A percentile compares a stretch with the other conserved stretches of the same genome.
Conservation (phyloP, 1,140 invertebrate genomes). For the Bilobella aurantiaca region DNA sequence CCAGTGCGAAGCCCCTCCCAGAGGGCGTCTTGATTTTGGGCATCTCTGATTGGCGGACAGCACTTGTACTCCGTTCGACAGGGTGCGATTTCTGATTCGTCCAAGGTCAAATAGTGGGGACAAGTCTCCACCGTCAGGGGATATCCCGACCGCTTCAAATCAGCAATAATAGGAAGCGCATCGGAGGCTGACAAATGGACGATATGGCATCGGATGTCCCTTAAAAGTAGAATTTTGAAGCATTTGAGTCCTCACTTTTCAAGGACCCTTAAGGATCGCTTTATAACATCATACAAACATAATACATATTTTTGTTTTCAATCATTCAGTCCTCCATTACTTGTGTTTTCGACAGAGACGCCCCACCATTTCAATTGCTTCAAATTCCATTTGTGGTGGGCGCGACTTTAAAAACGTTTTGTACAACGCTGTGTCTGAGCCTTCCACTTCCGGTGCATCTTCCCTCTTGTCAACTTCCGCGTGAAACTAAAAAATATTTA, state of each 20-base stretch:
- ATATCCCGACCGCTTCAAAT: conserved; percentile 41
- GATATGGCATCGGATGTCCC: conserved; percentile 49
- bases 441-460: conserved; percentile 21
- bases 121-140: conserved; percentile 58
- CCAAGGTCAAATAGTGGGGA: conserved; percentile 58
- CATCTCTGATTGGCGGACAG: conserved; percentile 55
- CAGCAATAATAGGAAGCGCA: conserved; percentile 44
- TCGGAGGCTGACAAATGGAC: conserved; percentile 57
- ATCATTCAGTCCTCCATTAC: conserved; percentile 39
- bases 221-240: conserved; percentile 12
- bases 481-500: conserved; percentile 51
- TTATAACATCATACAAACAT: no score
- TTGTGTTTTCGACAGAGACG: conserved; percentile 41
- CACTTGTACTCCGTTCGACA: conserved; percentile 58
- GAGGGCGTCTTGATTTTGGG: conserved; percentile 44
- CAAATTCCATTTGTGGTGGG: conserved; percentile 54
- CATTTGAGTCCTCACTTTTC: neutral
- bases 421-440: conserved; percentile 49
- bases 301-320: neutral
- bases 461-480: conserved; percentile 47
- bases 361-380: conserved; percentile 40
- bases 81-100: conserved; percentile 51
- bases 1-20: conserved; percentile 51
- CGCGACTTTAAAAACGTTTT: conserved; percentile 52
- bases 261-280: no score